These are phyloP conservation scores for Labeo rohita DNA, from an alignment of 2,113 vertebrate genomes.

Conservation along the genomic window DNA sequence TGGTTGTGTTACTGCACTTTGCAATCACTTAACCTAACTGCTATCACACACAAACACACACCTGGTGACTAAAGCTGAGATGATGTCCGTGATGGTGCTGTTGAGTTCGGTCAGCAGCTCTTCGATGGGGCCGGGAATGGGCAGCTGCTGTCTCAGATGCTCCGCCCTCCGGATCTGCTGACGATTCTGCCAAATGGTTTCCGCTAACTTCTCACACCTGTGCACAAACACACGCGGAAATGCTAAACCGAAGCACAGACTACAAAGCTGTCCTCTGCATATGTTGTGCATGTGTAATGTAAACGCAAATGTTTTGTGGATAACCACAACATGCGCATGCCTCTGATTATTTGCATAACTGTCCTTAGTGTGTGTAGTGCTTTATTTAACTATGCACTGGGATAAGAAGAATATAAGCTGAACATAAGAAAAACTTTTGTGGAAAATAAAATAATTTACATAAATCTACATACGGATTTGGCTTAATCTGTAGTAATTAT, in stretches of 20 bases:
- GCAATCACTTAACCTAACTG: background rate
- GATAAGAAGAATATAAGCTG: background rate
- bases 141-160: conserved; percentile 94
- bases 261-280: background rate
- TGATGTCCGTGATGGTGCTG: conserved; percentile 93
- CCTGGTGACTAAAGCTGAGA: conserved; percentile 96
- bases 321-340: background rate
- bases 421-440: too few relatives aligned
- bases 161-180: conserved; percentile 95
- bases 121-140: conserved; percentile 91
- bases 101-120: conserved; percentile 93
- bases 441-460: too few relatives aligned
- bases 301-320: conserved; percentile 12
- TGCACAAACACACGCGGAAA: conserved; percentile 38
- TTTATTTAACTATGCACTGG: background rate
- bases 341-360: background rate
- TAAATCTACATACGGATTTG: background rate
- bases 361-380: conserved; percentile 1
- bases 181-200: conserved; percentile 97
- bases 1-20: background rate
- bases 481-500: background rate
- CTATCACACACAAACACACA: conserved; percentile 60
- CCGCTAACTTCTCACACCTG: conserved; percentile 96
- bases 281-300: conserved; percentile 7
- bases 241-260: background rate